A percentile compares a stretch with the other conserved stretches of the same genome.
Conservation (phyloP, 37 sponge, comb jelly and placozoan species). For the Bolinopsis microptera region DNA sequence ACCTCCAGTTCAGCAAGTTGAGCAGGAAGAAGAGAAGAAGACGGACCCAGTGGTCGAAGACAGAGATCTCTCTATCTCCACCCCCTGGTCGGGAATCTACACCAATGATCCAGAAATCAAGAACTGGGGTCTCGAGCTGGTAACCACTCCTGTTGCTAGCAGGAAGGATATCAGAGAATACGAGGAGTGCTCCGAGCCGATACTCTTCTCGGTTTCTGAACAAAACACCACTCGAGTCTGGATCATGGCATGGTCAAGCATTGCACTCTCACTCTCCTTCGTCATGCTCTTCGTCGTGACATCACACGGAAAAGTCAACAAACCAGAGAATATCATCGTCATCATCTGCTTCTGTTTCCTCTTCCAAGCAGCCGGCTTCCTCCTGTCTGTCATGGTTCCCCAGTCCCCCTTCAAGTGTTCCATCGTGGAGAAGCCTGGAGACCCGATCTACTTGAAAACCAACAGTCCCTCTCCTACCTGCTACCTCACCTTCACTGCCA, state of each 20-base stretch:
- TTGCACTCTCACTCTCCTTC: conserved; percentile 12
- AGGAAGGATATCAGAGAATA: neutral
- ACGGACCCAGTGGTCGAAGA: neutral
- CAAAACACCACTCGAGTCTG: neutral
- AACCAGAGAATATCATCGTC: neutral
- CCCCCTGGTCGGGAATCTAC: conserved; percentile 8
- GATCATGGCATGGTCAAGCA: conserved; percentile 3
- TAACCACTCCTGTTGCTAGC: neutral
- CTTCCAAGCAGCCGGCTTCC: conserved; percentile 5
- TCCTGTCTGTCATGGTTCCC: neutral
- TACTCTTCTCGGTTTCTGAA: neutral
- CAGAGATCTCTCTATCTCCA: neutral
- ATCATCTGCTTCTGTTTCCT: neutral
- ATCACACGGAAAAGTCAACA: neutral
- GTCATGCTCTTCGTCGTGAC: neutral
- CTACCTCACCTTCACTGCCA: conserved; percentile 24
- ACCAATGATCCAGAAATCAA: neutral
- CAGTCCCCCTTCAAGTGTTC: conserved; percentile 37
- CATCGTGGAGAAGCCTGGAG: neutral
- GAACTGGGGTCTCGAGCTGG: conserved; percentile 2
- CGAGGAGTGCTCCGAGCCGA: conserved; percentile 28
- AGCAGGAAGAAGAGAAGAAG: neutral
- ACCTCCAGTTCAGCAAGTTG: neutral
- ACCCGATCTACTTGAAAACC: neutral
- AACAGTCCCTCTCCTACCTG: conserved; percentile 10